A percentile compares a stretch with the other conserved stretches of the same genome.
phyloP scores from a whole-genome alignment of 2,113 vertebrate genomes.

The Alethe diademata region DNA sequence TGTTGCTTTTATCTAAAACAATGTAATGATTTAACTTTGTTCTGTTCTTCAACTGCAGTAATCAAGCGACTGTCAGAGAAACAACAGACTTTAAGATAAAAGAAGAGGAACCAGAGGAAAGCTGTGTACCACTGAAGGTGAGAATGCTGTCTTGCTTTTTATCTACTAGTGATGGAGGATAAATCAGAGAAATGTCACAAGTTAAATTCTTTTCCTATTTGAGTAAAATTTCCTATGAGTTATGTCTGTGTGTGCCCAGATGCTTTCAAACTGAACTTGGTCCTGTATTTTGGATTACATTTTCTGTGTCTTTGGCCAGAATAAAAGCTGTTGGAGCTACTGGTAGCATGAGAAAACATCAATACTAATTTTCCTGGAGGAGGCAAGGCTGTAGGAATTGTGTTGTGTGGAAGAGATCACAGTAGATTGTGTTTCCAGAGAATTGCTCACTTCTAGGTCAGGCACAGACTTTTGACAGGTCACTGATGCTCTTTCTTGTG shows the following conservation, averaged over 20 bases:
- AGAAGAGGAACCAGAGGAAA: neutral
- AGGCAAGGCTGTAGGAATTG: neutral
- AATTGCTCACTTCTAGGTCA: neutral
- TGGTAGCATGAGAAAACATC: neutral
- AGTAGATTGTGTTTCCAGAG: neutral
- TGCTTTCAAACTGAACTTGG: neutral
- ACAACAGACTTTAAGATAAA: neutral
- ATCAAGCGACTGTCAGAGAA: neutral
- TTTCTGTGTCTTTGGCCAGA: neutral
- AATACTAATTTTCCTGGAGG: neutral
- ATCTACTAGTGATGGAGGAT: neutral
- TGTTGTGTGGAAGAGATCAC: neutral
- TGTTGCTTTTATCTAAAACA: neutral
- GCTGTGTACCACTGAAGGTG: conserved; percentile 16
- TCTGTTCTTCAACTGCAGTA: conserved; percentile 21
- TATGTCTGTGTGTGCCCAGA: neutral
- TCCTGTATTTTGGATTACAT: neutral
- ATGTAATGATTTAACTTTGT: neutral
- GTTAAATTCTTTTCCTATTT: neutral
- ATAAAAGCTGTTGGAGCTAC: neutral
- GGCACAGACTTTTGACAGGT: neutral
- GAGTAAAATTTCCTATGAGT: neutral
- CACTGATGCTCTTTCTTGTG: neutral
- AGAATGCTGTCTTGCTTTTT: neutral
- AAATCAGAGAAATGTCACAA: neutral